A percentile compares a stretch with the other conserved stretches of the same genome.
These are phyloP conservation scores for Alloplasta piceator DNA, from an alignment of 2,888 invertebrate genomes.

Conservation along the genomic window DNA sequence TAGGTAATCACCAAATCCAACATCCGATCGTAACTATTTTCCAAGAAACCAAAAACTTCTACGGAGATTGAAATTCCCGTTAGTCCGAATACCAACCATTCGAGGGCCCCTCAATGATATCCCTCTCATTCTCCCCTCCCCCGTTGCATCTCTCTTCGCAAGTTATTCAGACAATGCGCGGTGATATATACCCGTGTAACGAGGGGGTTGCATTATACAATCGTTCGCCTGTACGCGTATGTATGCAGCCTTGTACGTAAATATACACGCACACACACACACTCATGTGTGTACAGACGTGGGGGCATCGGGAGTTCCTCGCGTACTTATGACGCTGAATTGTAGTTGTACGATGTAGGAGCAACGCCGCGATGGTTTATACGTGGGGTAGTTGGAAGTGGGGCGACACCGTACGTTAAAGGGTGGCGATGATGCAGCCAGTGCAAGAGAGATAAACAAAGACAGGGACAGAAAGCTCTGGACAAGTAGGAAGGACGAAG, in stretches of 20 bases:
- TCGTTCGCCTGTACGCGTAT: constrained; percentile 51
- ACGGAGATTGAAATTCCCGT: constrained; percentile 36
- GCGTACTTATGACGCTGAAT: constrained; percentile 55
- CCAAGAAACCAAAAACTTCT: not conserved
- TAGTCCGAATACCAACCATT: constrained; percentile 30
- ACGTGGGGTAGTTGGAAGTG: constrained; percentile 60
- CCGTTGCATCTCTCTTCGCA: constrained; percentile 59
- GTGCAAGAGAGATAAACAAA: constrained; percentile 37
- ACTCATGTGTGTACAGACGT: constrained; percentile 1
- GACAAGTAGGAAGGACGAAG: constrained; percentile 43
- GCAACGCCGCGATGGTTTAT: constrained; percentile 40
- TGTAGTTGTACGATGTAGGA: constrained; percentile 34
- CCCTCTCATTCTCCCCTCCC: constrained; percentile 11
- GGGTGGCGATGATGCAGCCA: constrained; percentile 16
- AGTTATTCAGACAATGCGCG: constrained; percentile 65
- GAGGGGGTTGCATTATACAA: constrained; percentile 66
- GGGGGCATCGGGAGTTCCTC: constrained; percentile 38
- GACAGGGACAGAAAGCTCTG: constrained; percentile 40
- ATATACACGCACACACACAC: constrained; percentile 15
- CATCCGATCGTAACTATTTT: too few relatives aligned
- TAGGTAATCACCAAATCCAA: too few relatives aligned
- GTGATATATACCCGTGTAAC: constrained; percentile 66
- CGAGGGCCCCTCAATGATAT: constrained; percentile 27
- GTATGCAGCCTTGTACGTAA: constrained; percentile 40
- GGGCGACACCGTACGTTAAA: constrained; percentile 57